Base-by-base conservation (phyloP, 2,113 vertebrate species). In the Chinchilla lanigera region DNA sequence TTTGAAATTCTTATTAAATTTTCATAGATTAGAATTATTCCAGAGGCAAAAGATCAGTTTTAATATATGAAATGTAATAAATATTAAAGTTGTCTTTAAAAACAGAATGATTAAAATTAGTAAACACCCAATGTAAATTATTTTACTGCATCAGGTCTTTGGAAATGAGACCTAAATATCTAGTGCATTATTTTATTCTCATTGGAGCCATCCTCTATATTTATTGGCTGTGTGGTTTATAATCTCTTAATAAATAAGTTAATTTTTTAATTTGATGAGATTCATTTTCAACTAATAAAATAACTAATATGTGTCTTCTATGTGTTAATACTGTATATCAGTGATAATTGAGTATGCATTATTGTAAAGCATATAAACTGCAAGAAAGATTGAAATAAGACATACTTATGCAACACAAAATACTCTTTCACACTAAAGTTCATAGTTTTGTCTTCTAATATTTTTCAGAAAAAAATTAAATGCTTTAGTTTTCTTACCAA, bases 261-360 rank as follows among this genome's bases (percentile, higher is more conserved):
- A 30, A 84, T 91, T 95, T n/a, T 11, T 89, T 94, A 71, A 89
- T 86, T 56, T 97, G 77, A 84, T 63, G 5, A 89, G 12, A 50
- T 47, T 41, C 2, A 58, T 89, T 86, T 90, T 90, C 85, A 90
- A 12, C 38, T 56, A 75, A 58, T 33, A 35, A 80, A 8, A 20
- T 84, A 97, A 75, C 1, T 7, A 11, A 41, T 12, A 80, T 80
- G 4, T 8, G 52, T 47, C 33, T 67, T 60, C 52, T 86, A 50
- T 75, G 1, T 8, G 0, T 17, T 16, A 26, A 67, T 7, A 7
- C 9, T 12, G 69, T 44, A 44, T 3, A 61, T 10, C 35, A 73
- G 47, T 44, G 8, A 78, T 41, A 33, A 33, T 13, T 65, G 28
- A 9, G 20, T 38, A 38, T 20, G 7, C 38, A 41, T 73, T 24